A percentile compares a stretch with the other conserved stretches of the same genome.
phyloP scores from a whole-genome alignment of 2,888 invertebrate genomes.

The Cephus nigrinus region DNA sequence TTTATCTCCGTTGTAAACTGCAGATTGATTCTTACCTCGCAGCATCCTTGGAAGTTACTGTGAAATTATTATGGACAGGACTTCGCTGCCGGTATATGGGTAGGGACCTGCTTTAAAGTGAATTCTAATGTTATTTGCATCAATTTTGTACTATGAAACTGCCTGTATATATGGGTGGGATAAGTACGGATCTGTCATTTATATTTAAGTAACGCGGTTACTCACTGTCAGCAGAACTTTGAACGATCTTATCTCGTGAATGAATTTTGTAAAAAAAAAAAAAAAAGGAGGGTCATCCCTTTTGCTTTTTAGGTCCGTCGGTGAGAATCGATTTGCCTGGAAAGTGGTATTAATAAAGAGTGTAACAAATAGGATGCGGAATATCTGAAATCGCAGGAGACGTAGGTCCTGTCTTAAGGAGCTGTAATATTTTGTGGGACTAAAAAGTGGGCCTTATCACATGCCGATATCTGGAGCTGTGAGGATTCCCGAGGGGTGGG shows the following conservation, averaged over 20 bases:
- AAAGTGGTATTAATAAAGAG: constrained; percentile 46
- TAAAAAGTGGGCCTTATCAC: not conserved
- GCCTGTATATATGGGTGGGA: not conserved
- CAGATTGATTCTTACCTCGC: not conserved
- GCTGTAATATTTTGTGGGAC: not conserved
- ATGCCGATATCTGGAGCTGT: constrained; percentile 40
- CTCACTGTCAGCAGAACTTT: not conserved
- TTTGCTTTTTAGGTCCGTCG: not conserved
- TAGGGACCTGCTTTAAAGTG: not conserved
- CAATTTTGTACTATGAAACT: not conserved
- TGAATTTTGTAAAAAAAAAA: not conserved
- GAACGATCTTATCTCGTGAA: not conserved
- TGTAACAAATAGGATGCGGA: constrained; percentile 43
- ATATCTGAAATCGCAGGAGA: constrained; percentile 39
- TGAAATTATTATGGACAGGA: not conserved
- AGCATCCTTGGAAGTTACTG: not conserved
- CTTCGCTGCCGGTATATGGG: not conserved
- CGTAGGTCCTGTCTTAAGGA: not conserved
- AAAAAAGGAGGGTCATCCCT: not conserved
- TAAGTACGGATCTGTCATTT: not conserved
- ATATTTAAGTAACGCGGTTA: not conserved
- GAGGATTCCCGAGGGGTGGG: constrained; percentile 34
- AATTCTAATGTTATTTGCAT: not conserved
- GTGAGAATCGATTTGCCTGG: not conserved
- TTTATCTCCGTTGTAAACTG: not conserved